phyloP scores from a whole-genome alignment of 2,888 invertebrate species.

The Lysandra coridon region DNA sequence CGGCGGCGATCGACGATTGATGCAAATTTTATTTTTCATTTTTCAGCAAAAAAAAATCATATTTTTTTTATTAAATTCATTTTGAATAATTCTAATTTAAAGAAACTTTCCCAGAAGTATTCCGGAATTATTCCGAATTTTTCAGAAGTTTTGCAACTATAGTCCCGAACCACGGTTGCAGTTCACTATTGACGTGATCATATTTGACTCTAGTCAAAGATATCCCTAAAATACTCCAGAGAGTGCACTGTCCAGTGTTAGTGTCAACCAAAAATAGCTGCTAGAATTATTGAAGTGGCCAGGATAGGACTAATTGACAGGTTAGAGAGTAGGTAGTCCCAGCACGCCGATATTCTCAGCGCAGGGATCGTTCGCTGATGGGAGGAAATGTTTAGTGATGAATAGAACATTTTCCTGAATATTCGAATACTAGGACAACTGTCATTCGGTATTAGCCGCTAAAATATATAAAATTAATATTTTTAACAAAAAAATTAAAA shows the following conservation, averaged over 20 bases:
- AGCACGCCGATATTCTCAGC: not conserved
- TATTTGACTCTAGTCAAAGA: conserved; percentile 9
- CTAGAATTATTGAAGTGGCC: conserved; percentile 15
- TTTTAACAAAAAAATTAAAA: too few relatives aligned
- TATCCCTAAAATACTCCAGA: conserved; percentile 1
- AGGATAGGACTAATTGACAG: conserved; percentile 1
- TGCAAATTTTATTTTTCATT: too few relatives aligned
- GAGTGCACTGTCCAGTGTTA: not conserved
- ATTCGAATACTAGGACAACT: too few relatives aligned
- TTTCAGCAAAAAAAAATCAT: too few relatives aligned
- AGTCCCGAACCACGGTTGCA: not conserved
- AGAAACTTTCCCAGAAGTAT: too few relatives aligned
- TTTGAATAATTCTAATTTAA: too few relatives aligned
- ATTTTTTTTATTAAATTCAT: too few relatives aligned
- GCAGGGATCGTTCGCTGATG: not conserved
- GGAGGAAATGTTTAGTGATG: not conserved
- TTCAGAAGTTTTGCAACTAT: too few relatives aligned
- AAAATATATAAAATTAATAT: too few relatives aligned
- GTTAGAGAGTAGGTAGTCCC: not conserved
- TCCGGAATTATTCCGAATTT: too few relatives aligned
- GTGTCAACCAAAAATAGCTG: conserved; percentile 19
- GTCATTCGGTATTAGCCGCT: too few relatives aligned
- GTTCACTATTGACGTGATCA: not conserved
- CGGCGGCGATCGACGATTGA: too few relatives aligned
- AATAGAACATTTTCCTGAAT: not conserved